Conservation (phyloP, 1,140 invertebrate genomes). For the Arion vulgaris region DNA sequence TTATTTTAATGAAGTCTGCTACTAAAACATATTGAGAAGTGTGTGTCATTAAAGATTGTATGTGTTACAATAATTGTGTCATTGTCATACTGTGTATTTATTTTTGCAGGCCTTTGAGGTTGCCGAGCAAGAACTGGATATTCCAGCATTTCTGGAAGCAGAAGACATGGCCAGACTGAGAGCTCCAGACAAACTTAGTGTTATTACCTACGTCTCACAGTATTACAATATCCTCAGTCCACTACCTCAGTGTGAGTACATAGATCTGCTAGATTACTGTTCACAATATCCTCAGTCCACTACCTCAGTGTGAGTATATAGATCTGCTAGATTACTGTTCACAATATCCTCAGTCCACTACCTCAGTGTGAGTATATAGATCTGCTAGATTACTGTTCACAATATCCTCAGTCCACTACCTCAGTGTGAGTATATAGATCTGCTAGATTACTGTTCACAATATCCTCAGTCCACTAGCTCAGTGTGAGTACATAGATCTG, state of each 20-base stretch:
- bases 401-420: background rate
- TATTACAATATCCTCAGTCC: conserved; percentile 88
- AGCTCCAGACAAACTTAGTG: conserved; percentile 76
- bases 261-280: background rate
- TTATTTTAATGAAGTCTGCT: too few species aligned
- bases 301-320: too few species aligned
- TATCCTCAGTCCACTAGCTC: background rate
- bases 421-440: too few species aligned
- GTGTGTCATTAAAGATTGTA: too few species aligned
- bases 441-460: too few species aligned
- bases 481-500: background rate
- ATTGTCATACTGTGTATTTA: too few species aligned
- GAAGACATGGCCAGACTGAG: conserved; percentile 85
- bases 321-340: background rate
- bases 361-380: too few species aligned
- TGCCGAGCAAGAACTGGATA: conserved; percentile 92
- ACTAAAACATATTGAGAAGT: too few species aligned
- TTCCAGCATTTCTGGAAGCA: conserved; percentile 93
- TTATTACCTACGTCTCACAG: conserved; percentile 95
- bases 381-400: too few species aligned
- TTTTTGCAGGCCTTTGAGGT: conserved; percentile 85
- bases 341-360: background rate
- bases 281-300: too few species aligned
- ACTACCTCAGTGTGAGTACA: conserved; percentile 62
- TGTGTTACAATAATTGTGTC: too few species aligned